Conservation (phyloP, 2,888 invertebrate species). For the Pandemis corylana region DNA sequence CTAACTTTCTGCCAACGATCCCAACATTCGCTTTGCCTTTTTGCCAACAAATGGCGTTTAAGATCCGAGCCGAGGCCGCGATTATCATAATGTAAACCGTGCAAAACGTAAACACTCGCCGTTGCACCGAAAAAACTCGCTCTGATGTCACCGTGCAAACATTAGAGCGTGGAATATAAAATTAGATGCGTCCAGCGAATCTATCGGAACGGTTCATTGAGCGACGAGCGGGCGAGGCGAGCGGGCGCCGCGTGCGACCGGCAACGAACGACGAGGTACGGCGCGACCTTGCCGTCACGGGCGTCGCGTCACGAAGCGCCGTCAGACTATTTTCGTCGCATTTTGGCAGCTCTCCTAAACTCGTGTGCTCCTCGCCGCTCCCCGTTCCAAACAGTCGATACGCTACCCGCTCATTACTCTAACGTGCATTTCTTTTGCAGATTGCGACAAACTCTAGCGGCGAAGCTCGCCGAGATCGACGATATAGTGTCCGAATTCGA, state of each 20-base stretch:
- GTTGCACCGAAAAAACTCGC: conserved; percentile 74
- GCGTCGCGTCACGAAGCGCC: conserved; percentile 76
- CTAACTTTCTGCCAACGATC: conserved; percentile 7
- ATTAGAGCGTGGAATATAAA: conserved; percentile 77
- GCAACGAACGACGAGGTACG: conserved; percentile 79
- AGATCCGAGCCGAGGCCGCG: conserved; percentile 59
- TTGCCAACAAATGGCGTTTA: conserved; percentile 28
- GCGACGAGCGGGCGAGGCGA: conserved; percentile 81
- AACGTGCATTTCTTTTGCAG: conserved; percentile 81
- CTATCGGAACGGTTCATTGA: conserved; percentile 79
- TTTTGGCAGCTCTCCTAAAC: conserved; percentile 75
- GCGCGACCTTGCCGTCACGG: conserved; percentile 79
- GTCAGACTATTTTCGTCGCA: conserved; percentile 79
- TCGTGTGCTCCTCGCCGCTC: conserved; percentile 61
- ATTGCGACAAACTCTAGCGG: conserved; percentile 91
- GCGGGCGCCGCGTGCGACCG: conserved; percentile 79
- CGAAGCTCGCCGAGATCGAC: conserved; percentile 90
- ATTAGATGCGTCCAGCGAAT: conserved; percentile 77
- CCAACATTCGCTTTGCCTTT: background rate
- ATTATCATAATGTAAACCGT: conserved; percentile 62
- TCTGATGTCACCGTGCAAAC: conserved; percentile 83
- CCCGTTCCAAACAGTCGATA: conserved; percentile 57
- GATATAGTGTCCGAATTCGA: conserved; percentile 91
- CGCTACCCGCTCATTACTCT: conserved; percentile 55
- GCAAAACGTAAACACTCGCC: conserved; percentile 78